Evolutionary conservation across 2,797 vertebrate genomes (phyloP), one percentile per base, ranked within the genome.

Genomic region (Antennarius maculatus): DNA sequence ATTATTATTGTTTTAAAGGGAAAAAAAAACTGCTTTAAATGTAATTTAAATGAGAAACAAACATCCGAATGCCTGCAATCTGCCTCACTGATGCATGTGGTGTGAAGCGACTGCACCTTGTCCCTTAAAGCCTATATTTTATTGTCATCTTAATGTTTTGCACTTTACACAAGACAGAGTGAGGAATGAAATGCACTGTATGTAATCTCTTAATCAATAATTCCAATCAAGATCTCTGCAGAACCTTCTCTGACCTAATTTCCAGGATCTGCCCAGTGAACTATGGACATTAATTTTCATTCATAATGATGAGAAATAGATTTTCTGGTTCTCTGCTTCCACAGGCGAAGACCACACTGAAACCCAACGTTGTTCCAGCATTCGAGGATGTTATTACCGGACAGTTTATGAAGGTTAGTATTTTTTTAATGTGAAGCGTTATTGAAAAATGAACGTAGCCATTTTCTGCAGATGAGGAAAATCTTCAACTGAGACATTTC

Each of bases 271-370:
- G 61, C 63, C 77, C 56, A 72, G 77, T 76, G 55, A 80, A 80
- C 86, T 85, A 81, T 80, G 61, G 84, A 80, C 74, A 75, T 83
- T 76, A 7, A 81, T 86, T 87, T 80, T 80, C 66, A 71, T 71
- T 77, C 74, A 70, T 83, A 86, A 89, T 89, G 88, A 83, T 81
- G 79, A 86, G 42, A 61, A 77, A 86, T 88, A 48, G 80, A 86
- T 88, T 83, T 86, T 82, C 68, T 77, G 64, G 54, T 79, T 70
- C 51, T 43, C 51, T 5, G 2, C 71, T 43, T 81, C 80, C 71
- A 52, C 29, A 80, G 71, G 80, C 74, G 52, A 79, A 58, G 61
- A 64, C 76, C 69, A 68, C 64, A 67, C 66, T 61, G 74, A 79
- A 74, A 74, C 60, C 51, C 47, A 75, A 27, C 74, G 53, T 61